A percentile compares a stretch with the other conserved stretches of the same genome.
phyloP scores from a whole-genome alignment of 2,797 vertebrate species.

The Oreonectes daqikongensis region DNA sequence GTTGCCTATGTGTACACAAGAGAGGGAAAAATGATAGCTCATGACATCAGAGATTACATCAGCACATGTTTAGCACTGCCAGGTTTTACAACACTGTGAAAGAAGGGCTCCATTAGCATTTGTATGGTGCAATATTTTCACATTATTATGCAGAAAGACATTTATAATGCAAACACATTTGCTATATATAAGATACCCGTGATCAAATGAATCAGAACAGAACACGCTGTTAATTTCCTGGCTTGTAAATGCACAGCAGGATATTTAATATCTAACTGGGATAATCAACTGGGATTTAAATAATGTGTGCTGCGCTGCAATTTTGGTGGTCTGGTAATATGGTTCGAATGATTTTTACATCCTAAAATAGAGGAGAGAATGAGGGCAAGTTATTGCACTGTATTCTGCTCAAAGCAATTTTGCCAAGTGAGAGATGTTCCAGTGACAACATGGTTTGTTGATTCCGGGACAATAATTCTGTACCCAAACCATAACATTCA shows the following conservation, averaged over 20 bases:
- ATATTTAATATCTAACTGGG: conserved; percentile 27
- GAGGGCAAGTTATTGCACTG: background rate
- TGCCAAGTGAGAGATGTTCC: too few relatives aligned
- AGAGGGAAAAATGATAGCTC: background rate
- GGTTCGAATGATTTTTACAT: background rate
- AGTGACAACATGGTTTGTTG: too few relatives aligned
- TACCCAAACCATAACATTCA: too few relatives aligned
- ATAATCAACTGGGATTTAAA: conserved; percentile 12
- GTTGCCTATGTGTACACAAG: conserved; percentile 28
- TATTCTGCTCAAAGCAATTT: too few relatives aligned
- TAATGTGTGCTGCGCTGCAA: background rate
- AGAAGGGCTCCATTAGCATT: conserved; percentile 13
- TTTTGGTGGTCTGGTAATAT: background rate
- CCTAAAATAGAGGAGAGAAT: background rate
- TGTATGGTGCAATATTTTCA: conserved; percentile 20
- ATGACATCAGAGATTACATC: conserved; percentile 40
- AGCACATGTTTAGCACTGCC: background rate
- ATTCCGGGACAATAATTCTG: too few relatives aligned
- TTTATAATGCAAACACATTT: conserved; percentile 30
- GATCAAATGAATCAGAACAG: conserved; percentile 30
- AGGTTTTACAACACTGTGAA: conserved; percentile 23
- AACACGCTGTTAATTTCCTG: conserved; percentile 22
- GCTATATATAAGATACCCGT: background rate
- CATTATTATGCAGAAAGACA: conserved; percentile 14
- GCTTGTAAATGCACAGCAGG: conserved; percentile 20